phyloP scores from a whole-genome alignment of 2,888 invertebrate species.

The Lasioglossum leucozonium region DNA sequence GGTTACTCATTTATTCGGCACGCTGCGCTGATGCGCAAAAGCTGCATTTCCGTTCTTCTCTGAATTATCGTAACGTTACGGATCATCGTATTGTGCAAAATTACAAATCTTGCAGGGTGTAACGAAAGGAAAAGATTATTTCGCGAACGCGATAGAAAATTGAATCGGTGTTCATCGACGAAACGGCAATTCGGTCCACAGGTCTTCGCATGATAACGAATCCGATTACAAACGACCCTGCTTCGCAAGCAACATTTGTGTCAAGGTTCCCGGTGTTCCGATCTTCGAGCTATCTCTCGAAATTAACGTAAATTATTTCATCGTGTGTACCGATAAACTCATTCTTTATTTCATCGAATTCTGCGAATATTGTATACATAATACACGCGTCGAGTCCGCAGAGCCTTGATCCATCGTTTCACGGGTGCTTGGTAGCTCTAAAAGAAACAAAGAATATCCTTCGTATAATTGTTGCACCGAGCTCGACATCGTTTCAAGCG shows the following conservation, averaged over 20 bases:
- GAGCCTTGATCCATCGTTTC: background rate
- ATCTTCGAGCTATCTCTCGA: background rate
- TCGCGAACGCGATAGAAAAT: background rate
- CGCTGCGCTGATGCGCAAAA: constrained; percentile 17
- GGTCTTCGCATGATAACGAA: constrained; percentile 22
- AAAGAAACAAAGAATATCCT: background rate
- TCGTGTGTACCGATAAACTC: background rate
- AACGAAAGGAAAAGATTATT: background rate
- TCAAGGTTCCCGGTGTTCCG: constrained; percentile 50
- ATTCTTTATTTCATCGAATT: background rate
- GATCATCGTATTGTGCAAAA: background rate
- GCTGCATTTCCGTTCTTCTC: constrained; percentile 4
- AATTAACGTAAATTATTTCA: background rate
- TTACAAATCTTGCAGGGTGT: background rate
- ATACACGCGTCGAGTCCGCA: background rate
- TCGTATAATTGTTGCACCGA: background rate
- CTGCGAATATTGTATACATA: no score
- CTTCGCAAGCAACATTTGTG: constrained; percentile 48
- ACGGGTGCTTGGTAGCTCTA: background rate
- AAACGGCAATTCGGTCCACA: constrained; percentile 6
- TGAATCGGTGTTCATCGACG: background rate
- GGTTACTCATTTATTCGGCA: constrained; percentile 45
- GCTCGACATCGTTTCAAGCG: background rate
- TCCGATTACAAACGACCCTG: constrained; percentile 44
- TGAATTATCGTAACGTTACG: background rate